These are phyloP conservation scores for Ploceus nigricollis DNA, from an alignment of 2,113 vertebrate genomes.

Conservation along the genomic window DNA sequence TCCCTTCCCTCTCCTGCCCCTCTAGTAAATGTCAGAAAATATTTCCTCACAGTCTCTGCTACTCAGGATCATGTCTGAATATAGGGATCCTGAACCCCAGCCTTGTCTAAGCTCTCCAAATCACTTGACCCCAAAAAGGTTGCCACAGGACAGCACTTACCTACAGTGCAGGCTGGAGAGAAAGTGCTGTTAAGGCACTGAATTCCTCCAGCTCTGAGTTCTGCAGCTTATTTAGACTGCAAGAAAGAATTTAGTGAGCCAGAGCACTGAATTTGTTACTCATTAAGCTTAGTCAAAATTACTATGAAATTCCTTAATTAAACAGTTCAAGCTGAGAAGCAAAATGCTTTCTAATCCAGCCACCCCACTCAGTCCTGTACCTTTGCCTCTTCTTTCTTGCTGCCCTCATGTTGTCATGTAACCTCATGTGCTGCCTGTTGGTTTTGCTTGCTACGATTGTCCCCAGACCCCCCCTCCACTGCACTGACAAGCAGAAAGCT, in stretches of 20 bases:
- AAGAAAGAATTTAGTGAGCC: background rate
- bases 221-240: background rate
- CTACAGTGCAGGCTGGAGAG: background rate
- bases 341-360: background rate
- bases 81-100: background rate
- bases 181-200: background rate
- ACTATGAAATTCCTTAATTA: conserved; percentile 14
- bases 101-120: background rate
- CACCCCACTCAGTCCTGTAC: background rate
- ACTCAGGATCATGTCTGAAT: background rate
- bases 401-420: background rate
- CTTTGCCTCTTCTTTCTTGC: background rate
- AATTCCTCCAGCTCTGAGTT: background rate
- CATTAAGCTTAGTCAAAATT: conserved; percentile 4
- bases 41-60: background rate
- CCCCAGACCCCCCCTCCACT: background rate
- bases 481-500: background rate
- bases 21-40: background rate
- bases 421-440: background rate
- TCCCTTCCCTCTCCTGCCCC: background rate
- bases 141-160: background rate
- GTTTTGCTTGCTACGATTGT: background rate
- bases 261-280: background rate
- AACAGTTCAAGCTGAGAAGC: conserved; percentile 29
- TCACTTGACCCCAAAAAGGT: background rate